Evolutionary conservation across 2,888 invertebrate genomes (phyloP).

Genomic region (Baccha elongata): DNA sequence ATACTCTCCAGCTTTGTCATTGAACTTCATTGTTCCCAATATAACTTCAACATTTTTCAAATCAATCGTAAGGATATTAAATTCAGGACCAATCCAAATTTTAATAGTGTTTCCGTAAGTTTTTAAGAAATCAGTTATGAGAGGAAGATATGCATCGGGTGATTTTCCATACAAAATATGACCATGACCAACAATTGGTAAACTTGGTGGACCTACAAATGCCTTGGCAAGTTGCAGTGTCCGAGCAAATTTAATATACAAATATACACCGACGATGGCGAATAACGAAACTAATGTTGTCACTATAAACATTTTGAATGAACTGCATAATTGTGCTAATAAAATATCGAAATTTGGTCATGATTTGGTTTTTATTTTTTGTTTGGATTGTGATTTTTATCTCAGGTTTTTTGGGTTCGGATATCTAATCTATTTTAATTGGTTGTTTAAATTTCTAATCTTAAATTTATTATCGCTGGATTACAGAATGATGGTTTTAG

Average conservation of each 20-base stretch:
- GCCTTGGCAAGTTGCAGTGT: constrained; percentile 77
- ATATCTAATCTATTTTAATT: not conserved
- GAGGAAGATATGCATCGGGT: constrained; percentile 79
- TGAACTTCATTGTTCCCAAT: constrained; percentile 79
- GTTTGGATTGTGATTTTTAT: not conserved
- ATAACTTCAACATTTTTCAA: constrained; percentile 79
- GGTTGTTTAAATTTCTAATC: not conserved
- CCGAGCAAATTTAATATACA: constrained; percentile 76
- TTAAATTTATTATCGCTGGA: not conserved
- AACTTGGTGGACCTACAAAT: constrained; percentile 80
- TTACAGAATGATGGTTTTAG: too few relatives aligned
- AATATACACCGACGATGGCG: constrained; percentile 20
- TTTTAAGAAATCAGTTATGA: constrained; percentile 79
- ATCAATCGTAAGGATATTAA: constrained; percentile 78
- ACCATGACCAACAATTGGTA: constrained; percentile 84
- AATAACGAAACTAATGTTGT: constrained; percentile 30
- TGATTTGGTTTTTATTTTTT: not conserved
- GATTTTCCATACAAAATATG: constrained; percentile 82
- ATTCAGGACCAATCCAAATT: constrained; percentile 80
- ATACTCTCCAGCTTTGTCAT: constrained; percentile 84
- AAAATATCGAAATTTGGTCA: not conserved
- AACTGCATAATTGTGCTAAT: constrained; percentile 16
- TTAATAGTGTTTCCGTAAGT: constrained; percentile 77
- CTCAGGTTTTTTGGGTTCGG: not conserved
- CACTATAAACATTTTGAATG: constrained; percentile 74